These are phyloP conservation scores for Rhincodon typus DNA, from an alignment of 2,797 vertebrate genomes.

Conservation along the genomic window DNA sequence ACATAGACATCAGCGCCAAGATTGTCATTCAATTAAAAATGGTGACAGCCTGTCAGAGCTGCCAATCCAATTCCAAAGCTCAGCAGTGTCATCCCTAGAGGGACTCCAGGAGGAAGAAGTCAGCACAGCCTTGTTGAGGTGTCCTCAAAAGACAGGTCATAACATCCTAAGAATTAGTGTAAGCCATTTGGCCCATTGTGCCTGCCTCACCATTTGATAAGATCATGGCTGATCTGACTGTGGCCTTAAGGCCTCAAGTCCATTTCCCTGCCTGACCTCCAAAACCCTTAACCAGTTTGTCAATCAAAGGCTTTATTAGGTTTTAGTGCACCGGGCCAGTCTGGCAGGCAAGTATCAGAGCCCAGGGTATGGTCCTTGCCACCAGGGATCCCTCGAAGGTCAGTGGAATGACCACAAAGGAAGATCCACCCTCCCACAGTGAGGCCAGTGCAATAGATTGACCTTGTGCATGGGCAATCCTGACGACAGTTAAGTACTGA, in stretches of 20 bases:
- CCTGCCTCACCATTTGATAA: not conserved
- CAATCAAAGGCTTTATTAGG: not conserved
- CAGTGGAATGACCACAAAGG: not conserved
- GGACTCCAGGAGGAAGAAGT: no score
- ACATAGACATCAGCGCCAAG: no score
- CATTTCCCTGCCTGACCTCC: not conserved
- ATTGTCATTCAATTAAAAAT: no score
- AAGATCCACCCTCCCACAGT: not conserved
- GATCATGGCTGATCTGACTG: not conserved
- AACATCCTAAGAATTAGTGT: not conserved
- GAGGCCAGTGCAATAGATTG: no score
- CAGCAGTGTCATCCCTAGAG: no score
- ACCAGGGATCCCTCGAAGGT: not conserved
- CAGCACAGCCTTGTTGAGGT: not conserved
- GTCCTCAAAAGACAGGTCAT: not conserved
- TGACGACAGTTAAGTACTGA: not conserved
- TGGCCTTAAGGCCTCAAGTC: not conserved
- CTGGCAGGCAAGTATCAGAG: not conserved
- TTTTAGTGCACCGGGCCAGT: not conserved
- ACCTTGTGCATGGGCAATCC: not conserved
- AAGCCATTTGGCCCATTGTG: not conserved
- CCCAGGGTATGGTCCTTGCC: not conserved
- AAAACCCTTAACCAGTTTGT: not conserved
- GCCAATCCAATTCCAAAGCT: no score
- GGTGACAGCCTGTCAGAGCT: no score